phyloP scores from a whole-genome alignment of 2,797 vertebrate species.

The Myripristis jacobus region DNA sequence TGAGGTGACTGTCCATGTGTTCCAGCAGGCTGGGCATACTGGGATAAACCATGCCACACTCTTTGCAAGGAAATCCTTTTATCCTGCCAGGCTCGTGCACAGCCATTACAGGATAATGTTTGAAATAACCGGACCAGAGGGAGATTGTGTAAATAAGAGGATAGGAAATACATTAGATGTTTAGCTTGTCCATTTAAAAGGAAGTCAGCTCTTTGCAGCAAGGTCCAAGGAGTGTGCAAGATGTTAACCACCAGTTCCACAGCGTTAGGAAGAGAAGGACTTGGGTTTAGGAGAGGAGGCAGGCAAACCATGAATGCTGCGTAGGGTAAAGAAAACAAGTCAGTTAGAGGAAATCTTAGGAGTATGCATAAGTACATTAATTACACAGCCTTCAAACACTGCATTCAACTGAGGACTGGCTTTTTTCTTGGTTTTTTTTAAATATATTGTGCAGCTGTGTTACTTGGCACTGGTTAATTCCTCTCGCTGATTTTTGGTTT shows the following conservation, averaged over 20 bases:
- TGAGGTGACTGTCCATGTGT: conserved; percentile 76
- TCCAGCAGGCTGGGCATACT: conserved; percentile 79
- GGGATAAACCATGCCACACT: conserved; percentile 74
- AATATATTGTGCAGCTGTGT: too few species aligned
- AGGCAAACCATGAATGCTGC: conserved; percentile 59
- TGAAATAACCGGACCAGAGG: conserved; percentile 31
- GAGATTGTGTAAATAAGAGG: conserved; percentile 27
- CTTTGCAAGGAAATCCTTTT: conserved; percentile 79
- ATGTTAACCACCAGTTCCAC: conserved; percentile 45
- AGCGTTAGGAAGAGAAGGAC: conserved; percentile 24
- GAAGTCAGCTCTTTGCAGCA: conserved; percentile 24
- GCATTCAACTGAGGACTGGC: too few species aligned
- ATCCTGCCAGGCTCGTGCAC: conserved; percentile 74
- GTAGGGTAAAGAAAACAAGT: conserved; percentile 34
- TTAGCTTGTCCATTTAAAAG: conserved; percentile 26
- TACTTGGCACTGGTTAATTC: too few species aligned
- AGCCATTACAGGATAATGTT: conserved; percentile 65
- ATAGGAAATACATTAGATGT: conserved; percentile 67
- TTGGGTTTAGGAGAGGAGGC: conserved; percentile 35
- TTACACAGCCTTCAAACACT: background rate
- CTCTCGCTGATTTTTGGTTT: too few species aligned
- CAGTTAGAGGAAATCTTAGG: conserved; percentile 19
- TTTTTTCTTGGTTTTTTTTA: too few species aligned
- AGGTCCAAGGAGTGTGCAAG: conserved; percentile 39
- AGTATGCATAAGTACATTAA: background rate